Evolutionary conservation across 2,113 vertebrate genomes (phyloP).

Genomic region (Macquaria ambigua): DNA sequence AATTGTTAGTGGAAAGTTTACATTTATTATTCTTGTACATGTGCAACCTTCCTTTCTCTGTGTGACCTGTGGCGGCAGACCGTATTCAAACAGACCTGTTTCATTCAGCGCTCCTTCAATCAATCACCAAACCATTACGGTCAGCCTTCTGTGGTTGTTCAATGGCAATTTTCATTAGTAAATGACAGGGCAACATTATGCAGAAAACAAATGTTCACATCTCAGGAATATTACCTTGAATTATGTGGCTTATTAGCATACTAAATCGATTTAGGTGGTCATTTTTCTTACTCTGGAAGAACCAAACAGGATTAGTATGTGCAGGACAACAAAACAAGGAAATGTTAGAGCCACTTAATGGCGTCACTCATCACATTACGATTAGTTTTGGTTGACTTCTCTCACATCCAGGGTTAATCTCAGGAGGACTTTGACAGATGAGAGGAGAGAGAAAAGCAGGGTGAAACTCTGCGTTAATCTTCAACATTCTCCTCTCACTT

Average conservation of each 20-base stretch:
- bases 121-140: slow-evolving; percentile 38
- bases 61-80: not conserved
- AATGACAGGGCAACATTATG: slow-evolving; percentile 38
- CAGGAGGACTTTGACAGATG: slow-evolving; percentile 10
- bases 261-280: slow-evolving; percentile 45
- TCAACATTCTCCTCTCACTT: not conserved
- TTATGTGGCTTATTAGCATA: slow-evolving; percentile 55
- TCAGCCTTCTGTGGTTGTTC: not conserved
- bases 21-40: not conserved
- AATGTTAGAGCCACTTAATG: slow-evolving; percentile 6
- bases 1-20: not conserved
- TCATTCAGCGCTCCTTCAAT: slow-evolving; percentile 32
- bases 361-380: slow-evolving; percentile 17
- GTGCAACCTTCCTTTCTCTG: not conserved
- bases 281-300: slow-evolving; percentile 37
- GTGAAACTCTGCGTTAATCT: not conserved
- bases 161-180: slow-evolving; percentile 7
- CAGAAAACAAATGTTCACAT: slow-evolving; percentile 43
- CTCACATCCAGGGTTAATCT: not conserved
- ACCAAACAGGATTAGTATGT: slow-evolving; percentile 55
- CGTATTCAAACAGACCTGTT: not conserved
- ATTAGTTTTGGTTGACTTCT: slow-evolving; percentile 26
- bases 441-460: slow-evolving; percentile 1
- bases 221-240: slow-evolving; percentile 36
- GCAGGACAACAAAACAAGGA: slow-evolving; percentile 40